phyloP scores from a whole-genome alignment of 2,797 vertebrate species.

The Psittacula derbiana region DNA sequence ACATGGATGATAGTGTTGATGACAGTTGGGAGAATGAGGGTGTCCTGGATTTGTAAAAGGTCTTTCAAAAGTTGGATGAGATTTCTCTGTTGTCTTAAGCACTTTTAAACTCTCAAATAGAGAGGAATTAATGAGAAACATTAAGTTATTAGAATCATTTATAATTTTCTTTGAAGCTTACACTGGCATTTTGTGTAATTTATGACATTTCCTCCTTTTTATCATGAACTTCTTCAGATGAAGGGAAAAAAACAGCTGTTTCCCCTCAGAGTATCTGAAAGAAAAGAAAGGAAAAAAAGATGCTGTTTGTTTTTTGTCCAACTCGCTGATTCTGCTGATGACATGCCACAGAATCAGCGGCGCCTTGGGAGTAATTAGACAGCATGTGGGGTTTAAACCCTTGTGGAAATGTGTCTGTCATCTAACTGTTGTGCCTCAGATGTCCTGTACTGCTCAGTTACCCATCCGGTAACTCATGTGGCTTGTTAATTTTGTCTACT shows the following conservation, averaged over 20 bases:
- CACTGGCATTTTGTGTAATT: constrained; percentile 79
- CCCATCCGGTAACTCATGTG: constrained; percentile 38
- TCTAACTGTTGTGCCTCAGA: constrained; percentile 63
- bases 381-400: constrained; percentile 63
- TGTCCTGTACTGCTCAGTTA: constrained; percentile 63
- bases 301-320: constrained; percentile 69
- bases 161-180: constrained; percentile 81
- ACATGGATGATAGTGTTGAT: neutral
- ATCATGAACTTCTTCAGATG: constrained; percentile 73
- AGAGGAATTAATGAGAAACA: constrained; percentile 80
- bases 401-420: constrained; percentile 56
- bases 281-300: constrained; percentile 66
- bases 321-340: constrained; percentile 62
- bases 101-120: constrained; percentile 71
- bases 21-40: neutral
- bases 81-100: constrained; percentile 64
- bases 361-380: constrained; percentile 52
- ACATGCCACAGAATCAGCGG: constrained; percentile 60
- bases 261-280: constrained; percentile 70
- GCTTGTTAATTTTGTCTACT: constrained; percentile 11
- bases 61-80: constrained; percentile 46
- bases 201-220: constrained; percentile 78
- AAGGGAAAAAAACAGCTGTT: constrained; percentile 75
- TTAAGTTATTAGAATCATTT: constrained; percentile 80
- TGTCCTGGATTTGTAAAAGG: constrained; percentile 29